Evolutionary conservation across 2,888 invertebrate species (phyloP).

Genomic region (Drymonia ruficornis): DNA sequence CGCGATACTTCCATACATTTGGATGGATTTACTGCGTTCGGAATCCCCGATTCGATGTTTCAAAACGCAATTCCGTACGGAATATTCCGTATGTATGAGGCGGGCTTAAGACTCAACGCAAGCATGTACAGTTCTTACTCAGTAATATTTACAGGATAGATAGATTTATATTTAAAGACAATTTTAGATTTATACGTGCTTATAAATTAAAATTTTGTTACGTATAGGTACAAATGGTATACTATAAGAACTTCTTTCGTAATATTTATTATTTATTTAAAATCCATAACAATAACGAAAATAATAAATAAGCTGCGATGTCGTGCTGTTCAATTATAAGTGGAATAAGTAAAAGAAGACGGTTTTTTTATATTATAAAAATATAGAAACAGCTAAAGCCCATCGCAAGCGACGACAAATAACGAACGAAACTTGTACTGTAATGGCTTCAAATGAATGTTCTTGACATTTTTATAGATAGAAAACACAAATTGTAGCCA

Average conservation of each 20-base stretch:
- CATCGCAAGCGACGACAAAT: slow-evolving; percentile 66
- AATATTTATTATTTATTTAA: no score
- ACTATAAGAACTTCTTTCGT: not conserved
- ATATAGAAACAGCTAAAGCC: slow-evolving; percentile 60
- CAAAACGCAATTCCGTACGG: no score
- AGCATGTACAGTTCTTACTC: not conserved
- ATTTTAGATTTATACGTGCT: not conserved
- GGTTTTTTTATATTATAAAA: slow-evolving; percentile 33
- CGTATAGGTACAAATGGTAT: not conserved
- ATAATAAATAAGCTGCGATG: slow-evolving; percentile 50
- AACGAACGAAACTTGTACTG: slow-evolving; percentile 51
- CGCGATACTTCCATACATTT: no score
- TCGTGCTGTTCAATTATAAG: slow-evolving; percentile 33
- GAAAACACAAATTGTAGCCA: no score
- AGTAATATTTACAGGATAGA: not conserved
- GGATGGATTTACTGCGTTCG: no score
- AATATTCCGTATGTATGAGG: no score
- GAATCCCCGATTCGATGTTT: no score
- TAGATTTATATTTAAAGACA: not conserved
- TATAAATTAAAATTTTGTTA: not conserved
- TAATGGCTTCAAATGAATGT: slow-evolving; percentile 2
- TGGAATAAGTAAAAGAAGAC: slow-evolving; percentile 34
- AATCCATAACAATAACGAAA: slow-evolving; percentile 15
- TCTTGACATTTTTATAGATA: no score
- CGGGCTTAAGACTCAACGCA: no score